Percentiles rank a stretch among this genome's conserved stretches.
These are phyloP conservation scores for Tiliacea aurago DNA, from an alignment of 2,888 invertebrate genomes.

Conservation along the genomic window DNA sequence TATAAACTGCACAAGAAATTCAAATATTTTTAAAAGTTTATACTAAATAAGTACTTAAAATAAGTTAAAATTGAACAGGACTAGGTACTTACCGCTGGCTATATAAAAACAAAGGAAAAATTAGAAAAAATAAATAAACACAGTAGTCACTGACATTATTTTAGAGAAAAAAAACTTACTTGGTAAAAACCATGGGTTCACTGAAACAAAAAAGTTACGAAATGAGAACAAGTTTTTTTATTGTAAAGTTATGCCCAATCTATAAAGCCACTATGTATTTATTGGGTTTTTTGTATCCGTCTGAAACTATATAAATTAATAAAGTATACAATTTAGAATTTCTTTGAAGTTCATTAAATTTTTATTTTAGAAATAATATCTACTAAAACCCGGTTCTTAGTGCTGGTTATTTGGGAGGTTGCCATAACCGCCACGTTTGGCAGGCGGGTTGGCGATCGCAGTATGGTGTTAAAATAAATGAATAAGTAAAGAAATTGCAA, in stretches of 20 bases:
- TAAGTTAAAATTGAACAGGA: background rate
- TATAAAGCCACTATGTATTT: slow-evolving; percentile 61
- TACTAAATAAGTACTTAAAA: background rate
- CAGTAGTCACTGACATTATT: no score
- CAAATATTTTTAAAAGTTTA: background rate
- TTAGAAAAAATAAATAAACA: background rate
- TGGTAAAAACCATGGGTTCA: slow-evolving; percentile 12
- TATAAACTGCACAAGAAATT: background rate
- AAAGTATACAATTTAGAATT: background rate
- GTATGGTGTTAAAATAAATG: no score
- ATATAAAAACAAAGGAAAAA: background rate
- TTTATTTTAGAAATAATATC: background rate
- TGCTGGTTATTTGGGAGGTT: no score
- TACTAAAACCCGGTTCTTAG: background rate
- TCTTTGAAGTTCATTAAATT: background rate
- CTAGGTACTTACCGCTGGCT: slow-evolving; percentile 37
- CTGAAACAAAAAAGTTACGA: slow-evolving; percentile 26
- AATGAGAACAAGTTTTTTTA: background rate
- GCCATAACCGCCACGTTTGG: no score
- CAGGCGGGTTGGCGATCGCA: no score
- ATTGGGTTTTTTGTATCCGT: rapidly evolving
- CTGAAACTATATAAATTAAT: slow-evolving; percentile 2
- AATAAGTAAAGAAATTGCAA: no score
- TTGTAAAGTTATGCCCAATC: background rate
- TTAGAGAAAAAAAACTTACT: slow-evolving; percentile 34